These are phyloP conservation scores for Agonopterix subpropinquella DNA, from an alignment of 2,888 invertebrate genomes.

Conservation along the genomic window DNA sequence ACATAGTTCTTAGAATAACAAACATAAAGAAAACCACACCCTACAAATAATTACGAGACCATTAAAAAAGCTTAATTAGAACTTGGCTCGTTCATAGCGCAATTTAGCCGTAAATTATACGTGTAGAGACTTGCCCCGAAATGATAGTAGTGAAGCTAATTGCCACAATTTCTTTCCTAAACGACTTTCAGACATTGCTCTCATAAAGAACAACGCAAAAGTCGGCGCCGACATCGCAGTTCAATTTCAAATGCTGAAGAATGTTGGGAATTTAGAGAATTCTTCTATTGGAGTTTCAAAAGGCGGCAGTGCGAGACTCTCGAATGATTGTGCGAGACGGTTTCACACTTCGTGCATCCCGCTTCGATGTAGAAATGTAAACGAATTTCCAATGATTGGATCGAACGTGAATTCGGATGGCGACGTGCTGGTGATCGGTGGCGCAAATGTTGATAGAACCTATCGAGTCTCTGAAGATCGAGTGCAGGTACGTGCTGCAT, in stretches of 20 bases:
- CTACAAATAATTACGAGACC: constrained; percentile 23
- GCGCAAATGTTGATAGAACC: constrained; percentile 84
- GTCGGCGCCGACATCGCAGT: constrained; percentile 88
- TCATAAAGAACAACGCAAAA: constrained; percentile 94
- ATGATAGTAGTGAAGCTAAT: constrained; percentile 46
- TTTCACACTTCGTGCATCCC: constrained; percentile 38
- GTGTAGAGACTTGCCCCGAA: constrained; percentile 39
- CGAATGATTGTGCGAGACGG: constrained; percentile 33
- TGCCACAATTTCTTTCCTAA: constrained; percentile 54
- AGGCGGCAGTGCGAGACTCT: constrained; percentile 20
- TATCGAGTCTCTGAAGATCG: constrained; percentile 77
- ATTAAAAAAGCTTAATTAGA: constrained; percentile 45
- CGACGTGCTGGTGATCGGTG: constrained; percentile 83
- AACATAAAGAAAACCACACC: too few relatives aligned
- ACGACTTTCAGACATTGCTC: constrained; percentile 83
- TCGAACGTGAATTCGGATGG: constrained; percentile 19
- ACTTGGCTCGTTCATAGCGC: constrained; percentile 24
- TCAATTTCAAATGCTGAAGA: constrained; percentile 68
- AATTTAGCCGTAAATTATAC: constrained; percentile 46
- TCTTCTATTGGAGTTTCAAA: constrained; percentile 38
- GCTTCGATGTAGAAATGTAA: constrained; percentile 10
- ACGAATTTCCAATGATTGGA: constrained; percentile 24
- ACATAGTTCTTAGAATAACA: too few relatives aligned
- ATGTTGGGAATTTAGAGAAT: constrained; percentile 34
- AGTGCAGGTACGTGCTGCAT: constrained; percentile 77